A percentile compares a stretch with the other conserved stretches of the same genome.
Evolutionary conservation across 1,140 invertebrate genomes (phyloP).

Genomic region (Pseudoatta argentina): DNA sequence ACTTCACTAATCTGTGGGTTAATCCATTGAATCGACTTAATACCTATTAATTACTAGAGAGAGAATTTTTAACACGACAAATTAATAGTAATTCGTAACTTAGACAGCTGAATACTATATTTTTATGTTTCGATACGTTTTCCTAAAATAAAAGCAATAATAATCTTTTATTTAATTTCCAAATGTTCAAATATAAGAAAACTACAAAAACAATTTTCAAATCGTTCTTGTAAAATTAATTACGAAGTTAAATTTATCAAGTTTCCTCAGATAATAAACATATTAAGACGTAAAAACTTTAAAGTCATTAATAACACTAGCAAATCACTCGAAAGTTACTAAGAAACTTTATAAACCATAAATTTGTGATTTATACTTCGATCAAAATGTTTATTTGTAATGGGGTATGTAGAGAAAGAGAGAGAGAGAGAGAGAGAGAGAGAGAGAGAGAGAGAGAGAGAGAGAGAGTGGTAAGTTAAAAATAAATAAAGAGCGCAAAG

Average conservation of each 20-base stretch:
- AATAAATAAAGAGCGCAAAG: conserved; percentile 8
- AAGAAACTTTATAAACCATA: conserved; percentile 27
- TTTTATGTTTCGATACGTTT: not conserved
- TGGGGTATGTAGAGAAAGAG: not conserved
- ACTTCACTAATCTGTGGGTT: conserved; percentile 46
- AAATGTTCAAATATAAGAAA: not conserved
- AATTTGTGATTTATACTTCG: not conserved
- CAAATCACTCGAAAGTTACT: conserved; percentile 29
- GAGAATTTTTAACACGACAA: not conserved
- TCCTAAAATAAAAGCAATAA: not conserved
- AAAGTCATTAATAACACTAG: not conserved
- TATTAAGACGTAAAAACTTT: conserved; percentile 22
- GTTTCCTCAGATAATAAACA: conserved; percentile 9
- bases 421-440: not conserved
- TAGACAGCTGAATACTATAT: not conserved
- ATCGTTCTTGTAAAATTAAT: not conserved
- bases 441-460: conserved; percentile 16
- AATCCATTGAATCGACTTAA: conserved; percentile 8
- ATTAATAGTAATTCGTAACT: not conserved
- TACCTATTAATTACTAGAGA: not conserved
- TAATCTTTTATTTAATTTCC: not conserved
- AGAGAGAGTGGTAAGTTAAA: conserved; percentile 16
- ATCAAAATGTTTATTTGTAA: conserved; percentile 18
- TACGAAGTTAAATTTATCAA: not conserved
- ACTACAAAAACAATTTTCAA: conserved; percentile 3